Evolutionary conservation across 2,113 vertebrate genomes (phyloP), one percentile per base, ranked within the genome.

Genomic region (Eudorcas thomsonii): DNA sequence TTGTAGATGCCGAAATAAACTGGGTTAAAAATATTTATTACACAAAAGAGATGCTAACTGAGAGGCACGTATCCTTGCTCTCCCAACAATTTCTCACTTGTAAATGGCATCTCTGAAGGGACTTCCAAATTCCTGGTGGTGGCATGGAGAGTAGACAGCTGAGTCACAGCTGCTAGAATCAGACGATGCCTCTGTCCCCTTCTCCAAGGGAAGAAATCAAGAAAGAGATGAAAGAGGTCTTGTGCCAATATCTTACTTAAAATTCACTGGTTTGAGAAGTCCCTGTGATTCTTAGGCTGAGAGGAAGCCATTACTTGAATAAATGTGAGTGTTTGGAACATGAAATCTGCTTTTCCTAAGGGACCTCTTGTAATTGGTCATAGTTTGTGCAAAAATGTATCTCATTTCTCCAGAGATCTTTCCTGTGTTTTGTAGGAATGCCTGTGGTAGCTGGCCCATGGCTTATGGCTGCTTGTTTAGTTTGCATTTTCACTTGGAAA

Each of bases 111-210:
- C 95, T 95, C 55, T 67, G 43, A 89, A 92, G 89, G 33, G 82
- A 85, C 87, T 78, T 94, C 93, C 71, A 71, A 50, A 94, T 98
- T 98, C 96, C 59, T 97, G 23, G 45, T 78, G 23, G 1, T 2
- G 57, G 80, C 93, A 82, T 97, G 60, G 59, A 33, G 87, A 52
- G 33, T 2, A 86, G 88, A 97, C 98, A 98, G 98, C 97, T 98
- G 97, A 97, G 7, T 94, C 96, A 92, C 97, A 98, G 96, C 97
- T 97, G 96, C 95, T 96, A 57, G 90, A 62, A 91, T 43, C 59
- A 96, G 84, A 54, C 16, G 0, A 0, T 55, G 62, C 54, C 59
- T 57, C 19, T 21, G 26, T 36, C 15, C 45, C 6, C 4, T 16
- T 91, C 45, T 48, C 48, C 43, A n/a, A 55, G 78, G 71, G 90